phyloP scores from a whole-genome alignment of 53 echinoderm and acorn worm species.

The Henricia sp. region DNA sequence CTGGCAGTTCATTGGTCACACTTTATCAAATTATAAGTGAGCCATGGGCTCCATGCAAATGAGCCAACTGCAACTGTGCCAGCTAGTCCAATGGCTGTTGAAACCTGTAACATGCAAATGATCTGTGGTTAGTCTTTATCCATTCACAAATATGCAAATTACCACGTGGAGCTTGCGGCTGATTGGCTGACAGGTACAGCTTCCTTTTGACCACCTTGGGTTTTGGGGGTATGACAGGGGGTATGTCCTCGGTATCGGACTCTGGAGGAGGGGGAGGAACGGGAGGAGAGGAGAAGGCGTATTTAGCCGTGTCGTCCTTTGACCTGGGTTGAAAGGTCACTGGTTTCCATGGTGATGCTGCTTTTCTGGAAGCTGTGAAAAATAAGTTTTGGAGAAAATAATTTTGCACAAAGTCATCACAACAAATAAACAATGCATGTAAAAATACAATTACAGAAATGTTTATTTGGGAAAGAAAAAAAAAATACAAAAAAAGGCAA shows the following conservation, averaged over 20 bases:
- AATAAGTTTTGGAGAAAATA: background rate
- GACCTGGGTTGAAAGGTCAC: slow-evolving; percentile 71
- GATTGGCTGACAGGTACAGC: slow-evolving; percentile 77
- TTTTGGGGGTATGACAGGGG: slow-evolving; percentile 86
- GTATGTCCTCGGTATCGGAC: slow-evolving; percentile 77
- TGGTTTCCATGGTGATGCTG: slow-evolving; percentile 75
- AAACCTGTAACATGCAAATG: slow-evolving; percentile 43
- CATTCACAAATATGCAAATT: slow-evolving; percentile 44
- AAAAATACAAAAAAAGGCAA: background rate
- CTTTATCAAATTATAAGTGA: background rate
- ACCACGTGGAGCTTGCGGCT: slow-evolving; percentile 56
- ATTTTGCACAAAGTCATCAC: background rate
- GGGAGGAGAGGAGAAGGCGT: slow-evolving; percentile 85
- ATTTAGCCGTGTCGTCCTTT: slow-evolving; percentile 62
- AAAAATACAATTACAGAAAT: background rate
- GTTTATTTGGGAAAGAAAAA: background rate
- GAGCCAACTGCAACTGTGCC: background rate
- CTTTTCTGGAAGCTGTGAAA: slow-evolving; percentile 56
- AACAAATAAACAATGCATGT: background rate
- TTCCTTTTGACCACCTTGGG: slow-evolving; percentile 83
- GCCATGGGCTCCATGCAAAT: slow-evolving; percentile 11
- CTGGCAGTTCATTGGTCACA: background rate
- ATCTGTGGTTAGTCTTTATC: background rate
- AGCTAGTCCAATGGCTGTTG: slow-evolving; percentile 1
- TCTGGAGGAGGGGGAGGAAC: slow-evolving; percentile 91